Evolutionary conservation across 2,113 vertebrate species (phyloP).

Genomic region (Bubo bubo): DNA sequence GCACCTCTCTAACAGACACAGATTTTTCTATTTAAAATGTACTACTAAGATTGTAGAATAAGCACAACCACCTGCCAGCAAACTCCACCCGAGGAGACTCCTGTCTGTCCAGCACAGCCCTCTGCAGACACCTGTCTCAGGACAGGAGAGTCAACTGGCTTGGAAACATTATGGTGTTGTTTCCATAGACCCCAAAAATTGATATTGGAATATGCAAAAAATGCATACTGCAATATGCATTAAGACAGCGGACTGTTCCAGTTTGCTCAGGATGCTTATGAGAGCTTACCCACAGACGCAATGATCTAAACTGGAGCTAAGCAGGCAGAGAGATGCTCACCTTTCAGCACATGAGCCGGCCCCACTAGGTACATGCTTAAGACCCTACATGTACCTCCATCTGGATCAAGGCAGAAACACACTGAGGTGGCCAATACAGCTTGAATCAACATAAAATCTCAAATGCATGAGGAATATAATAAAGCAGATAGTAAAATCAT

Average conservation of each 20-base stretch:
- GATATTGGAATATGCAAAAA: background rate
- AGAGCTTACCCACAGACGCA: background rate
- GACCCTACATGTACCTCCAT: background rate
- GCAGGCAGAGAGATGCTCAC: background rate
- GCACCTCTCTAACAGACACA: background rate
- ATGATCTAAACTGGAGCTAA: background rate
- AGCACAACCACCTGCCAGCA: background rate
- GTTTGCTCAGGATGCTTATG: background rate
- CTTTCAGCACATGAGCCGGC: background rate
- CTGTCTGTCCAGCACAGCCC: background rate
- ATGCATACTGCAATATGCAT: background rate
- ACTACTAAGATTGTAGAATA: background rate
- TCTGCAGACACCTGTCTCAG: background rate
- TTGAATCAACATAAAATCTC: background rate
- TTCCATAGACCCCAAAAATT: background rate
- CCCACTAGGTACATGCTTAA: background rate
- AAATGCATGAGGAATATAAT: background rate
- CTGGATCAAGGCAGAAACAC: background rate
- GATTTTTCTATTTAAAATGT: slow-evolving; percentile 33
- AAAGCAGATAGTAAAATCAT: background rate
- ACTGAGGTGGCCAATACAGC: background rate
- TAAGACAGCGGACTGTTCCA: background rate
- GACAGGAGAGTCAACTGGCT: background rate
- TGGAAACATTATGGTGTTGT: background rate
- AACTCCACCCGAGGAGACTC: background rate